phyloP scores from a whole-genome alignment of 92 coral and sea anemone species.

The Montipora capitata region DNA sequence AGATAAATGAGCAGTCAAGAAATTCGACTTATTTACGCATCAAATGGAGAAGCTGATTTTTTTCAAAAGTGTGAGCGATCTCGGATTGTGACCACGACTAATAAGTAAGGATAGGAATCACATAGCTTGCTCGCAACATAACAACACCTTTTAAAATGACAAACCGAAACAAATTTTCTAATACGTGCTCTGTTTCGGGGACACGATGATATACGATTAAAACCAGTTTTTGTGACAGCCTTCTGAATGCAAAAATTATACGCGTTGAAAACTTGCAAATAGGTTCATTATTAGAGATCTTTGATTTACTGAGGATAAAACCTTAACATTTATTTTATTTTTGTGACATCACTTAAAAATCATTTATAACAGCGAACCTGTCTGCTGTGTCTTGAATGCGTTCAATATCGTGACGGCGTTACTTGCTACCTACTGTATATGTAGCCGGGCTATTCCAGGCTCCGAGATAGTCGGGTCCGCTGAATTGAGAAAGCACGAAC shows the following conservation, averaged over 20 bases:
- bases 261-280: conserved; percentile 6
- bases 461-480: neutral
- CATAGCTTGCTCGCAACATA: conserved; percentile 7
- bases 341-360: no score
- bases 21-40: no score
- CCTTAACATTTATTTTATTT: no score
- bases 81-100: conserved; percentile 2
- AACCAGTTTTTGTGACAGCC: conserved; percentile 16
- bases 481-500: neutral
- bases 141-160: neutral
- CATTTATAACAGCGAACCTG: neutral
- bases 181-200: conserved; percentile 10
- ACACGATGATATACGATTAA: conserved; percentile 3
- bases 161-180: conserved; percentile 1
- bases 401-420: neutral
- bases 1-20: no score
- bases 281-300: conserved; percentile 11
- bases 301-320: conserved; percentile 2
- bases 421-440: conserved; percentile 5
- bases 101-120: conserved; percentile 8
- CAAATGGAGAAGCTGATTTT: no score
- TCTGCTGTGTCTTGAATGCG: conserved; percentile 14
- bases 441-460: neutral
- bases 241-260: conserved; percentile 9
- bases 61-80: neutral